Conservation (phyloP, 2,113 vertebrate genomes). For the Poecile atricapillus region DNA sequence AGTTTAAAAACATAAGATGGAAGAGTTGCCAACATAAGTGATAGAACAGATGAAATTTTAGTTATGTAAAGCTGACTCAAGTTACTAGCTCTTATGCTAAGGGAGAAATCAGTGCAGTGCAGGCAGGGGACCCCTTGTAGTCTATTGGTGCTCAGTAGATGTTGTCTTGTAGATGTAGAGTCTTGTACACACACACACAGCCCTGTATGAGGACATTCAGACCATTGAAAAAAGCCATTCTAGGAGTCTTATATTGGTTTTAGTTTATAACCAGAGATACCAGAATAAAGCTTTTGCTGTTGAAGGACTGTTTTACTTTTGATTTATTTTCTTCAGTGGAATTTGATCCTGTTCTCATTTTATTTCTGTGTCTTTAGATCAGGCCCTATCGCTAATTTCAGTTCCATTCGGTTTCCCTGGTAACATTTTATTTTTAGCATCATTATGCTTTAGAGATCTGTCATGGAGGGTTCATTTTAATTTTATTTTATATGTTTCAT, state of each 20-base stretch:
- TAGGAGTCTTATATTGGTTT: background rate
- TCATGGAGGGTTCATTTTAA: slow-evolving; percentile 4
- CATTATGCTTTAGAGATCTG: slow-evolving; percentile 28
- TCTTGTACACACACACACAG: background rate
- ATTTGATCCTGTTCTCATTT: background rate
- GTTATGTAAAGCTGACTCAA: background rate
- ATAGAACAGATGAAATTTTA: background rate
- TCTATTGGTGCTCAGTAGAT: no score
- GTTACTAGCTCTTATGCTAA: background rate
- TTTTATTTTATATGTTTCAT: background rate
- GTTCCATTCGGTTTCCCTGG: slow-evolving; percentile 45
- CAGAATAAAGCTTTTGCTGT: background rate
- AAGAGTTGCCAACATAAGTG: background rate
- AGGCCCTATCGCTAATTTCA: slow-evolving; percentile 28
- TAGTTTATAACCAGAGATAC: background rate
- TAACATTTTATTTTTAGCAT: slow-evolving; percentile 58
- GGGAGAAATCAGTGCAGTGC: background rate
- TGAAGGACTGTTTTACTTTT: background rate
- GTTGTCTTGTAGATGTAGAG: background rate
- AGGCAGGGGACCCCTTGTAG: background rate
- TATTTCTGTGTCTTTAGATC: slow-evolving; percentile 27
- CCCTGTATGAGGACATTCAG: accelerated
- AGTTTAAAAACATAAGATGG: background rate
- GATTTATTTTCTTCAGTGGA: background rate
- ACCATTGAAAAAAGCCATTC: background rate